These are phyloP conservation scores for Albula glossodonta DNA, from an alignment of 2,113 vertebrate species.

Conservation along the genomic window DNA sequence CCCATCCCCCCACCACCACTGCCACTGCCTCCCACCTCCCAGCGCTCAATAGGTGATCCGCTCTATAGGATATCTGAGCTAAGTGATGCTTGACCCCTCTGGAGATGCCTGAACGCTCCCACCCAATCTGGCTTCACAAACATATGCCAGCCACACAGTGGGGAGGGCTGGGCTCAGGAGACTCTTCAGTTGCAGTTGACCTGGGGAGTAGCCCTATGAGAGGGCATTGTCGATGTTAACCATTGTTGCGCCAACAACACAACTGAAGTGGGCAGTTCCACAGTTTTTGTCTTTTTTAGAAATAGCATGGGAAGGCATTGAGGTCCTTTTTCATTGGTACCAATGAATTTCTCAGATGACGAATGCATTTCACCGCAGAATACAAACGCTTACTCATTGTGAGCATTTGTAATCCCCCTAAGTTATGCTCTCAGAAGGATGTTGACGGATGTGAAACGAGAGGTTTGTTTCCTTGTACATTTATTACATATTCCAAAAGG, in stretches of 20 bases:
- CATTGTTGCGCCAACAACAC: constrained; percentile 59
- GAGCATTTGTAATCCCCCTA: background rate
- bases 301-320: constrained; percentile 15
- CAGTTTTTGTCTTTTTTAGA: background rate
- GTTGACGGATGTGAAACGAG: background rate
- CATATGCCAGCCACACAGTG: constrained; percentile 60
- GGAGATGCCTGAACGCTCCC: constrained; percentile 49
- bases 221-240: constrained; percentile 57
- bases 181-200: constrained; percentile 41
- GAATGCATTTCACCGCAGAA: background rate
- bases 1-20: background rate
- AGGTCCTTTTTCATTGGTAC: constrained; percentile 29
- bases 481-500: background rate
- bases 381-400: background rate
- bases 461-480: background rate
- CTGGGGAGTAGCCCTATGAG: constrained; percentile 44
- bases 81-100: constrained; percentile 51
- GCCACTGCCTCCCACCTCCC: background rate
- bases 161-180: constrained; percentile 23
- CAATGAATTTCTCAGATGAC: constrained; percentile 53
- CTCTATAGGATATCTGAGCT: constrained; percentile 46
- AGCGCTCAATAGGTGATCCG: constrained; percentile 32
- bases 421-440: background rate
- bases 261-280: constrained; percentile 27
- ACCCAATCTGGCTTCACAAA: constrained; percentile 51